Conservation (phyloP, 53 echinoderm and acorn worm genomes). For the Apostichopus leukothele region DNA sequence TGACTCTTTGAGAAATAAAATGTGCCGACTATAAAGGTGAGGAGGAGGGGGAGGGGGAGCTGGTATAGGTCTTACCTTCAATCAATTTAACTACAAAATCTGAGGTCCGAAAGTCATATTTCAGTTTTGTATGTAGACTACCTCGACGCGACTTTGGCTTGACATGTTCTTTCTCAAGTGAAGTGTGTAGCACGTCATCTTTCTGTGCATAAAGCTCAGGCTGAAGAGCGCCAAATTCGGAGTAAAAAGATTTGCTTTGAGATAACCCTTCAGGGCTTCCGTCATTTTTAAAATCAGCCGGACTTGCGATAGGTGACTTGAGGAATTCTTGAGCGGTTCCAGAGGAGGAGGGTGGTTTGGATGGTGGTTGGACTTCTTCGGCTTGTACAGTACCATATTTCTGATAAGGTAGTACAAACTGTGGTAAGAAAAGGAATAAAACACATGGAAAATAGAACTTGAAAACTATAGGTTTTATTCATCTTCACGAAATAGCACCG, state of each 20-base stretch:
- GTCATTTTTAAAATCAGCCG: not conserved
- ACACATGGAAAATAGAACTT: not conserved
- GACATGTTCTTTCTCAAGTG: slow-evolving; percentile 36
- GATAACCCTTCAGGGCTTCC: not conserved
- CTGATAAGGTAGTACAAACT: slow-evolving; percentile 76
- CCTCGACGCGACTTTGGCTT: slow-evolving; percentile 44
- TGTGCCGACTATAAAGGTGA: too few relatives aligned
- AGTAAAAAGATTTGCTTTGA: slow-evolving; percentile 17
- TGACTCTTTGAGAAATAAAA: too few relatives aligned
- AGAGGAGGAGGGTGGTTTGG: not conserved
- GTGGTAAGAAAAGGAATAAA: slow-evolving; percentile 24
- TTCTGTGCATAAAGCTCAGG: slow-evolving; percentile 84
- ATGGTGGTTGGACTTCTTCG: not conserved
- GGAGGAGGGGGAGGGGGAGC: too few relatives aligned
- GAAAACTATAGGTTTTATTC: too few relatives aligned
- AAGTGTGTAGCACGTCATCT: slow-evolving; percentile 66
- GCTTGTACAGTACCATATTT: slow-evolving; percentile 45
- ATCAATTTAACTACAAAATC: slow-evolving; percentile 85
- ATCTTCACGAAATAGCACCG: too few relatives aligned
- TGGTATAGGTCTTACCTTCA: slow-evolving; percentile 63
- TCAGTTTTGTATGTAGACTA: slow-evolving; percentile 85
- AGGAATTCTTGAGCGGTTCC: not conserved
- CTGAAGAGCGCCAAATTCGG: slow-evolving; percentile 81
- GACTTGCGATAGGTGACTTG: not conserved
- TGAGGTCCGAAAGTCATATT: slow-evolving; percentile 88